Conservation (phyloP, 2,888 invertebrate species). For the Isotomurus palustris region DNA sequence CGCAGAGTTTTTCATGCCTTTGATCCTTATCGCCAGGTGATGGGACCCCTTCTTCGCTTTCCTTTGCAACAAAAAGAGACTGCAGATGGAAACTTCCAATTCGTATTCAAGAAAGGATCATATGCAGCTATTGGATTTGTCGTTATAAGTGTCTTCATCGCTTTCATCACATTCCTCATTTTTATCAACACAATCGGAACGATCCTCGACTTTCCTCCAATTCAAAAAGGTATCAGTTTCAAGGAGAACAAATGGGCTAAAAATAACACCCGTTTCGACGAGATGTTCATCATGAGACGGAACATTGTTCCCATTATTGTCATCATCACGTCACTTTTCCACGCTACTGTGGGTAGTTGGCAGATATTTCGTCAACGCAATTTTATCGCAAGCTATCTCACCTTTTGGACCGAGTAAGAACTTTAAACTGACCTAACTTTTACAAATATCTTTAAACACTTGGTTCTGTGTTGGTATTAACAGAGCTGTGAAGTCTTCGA, state of each 20-base stretch:
- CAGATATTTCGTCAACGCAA: constrained; percentile 8
- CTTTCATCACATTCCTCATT: not conserved
- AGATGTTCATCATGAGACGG: constrained; percentile 28
- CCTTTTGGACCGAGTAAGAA: constrained; percentile 25
- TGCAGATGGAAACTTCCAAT: not conserved
- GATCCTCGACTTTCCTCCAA: not conserved
- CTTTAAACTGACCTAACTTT: not conserved
- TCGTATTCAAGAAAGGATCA: not conserved
- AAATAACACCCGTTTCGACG: constrained; percentile 2
- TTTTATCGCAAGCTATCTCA: constrained; percentile 26
- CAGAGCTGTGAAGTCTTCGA: constrained; percentile 24
- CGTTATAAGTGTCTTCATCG: not conserved
- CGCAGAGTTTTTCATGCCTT: too few species aligned
- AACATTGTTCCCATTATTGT: constrained; percentile 22
- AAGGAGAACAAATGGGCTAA: not conserved
- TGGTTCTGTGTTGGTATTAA: not conserved
- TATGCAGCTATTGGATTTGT: not conserved
- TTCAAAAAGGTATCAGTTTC: not conserved
- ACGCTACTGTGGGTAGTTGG: constrained; percentile 16
- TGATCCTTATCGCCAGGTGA: too few species aligned
- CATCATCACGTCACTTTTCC: constrained; percentile 13
- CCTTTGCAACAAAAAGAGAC: not conserved
- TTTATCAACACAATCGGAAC: constrained; percentile 1
- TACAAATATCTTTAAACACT: not conserved
- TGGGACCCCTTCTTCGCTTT: not conserved